phyloP scores from a whole-genome alignment of 2,113 vertebrate species.

The Neogobius melanostomus region DNA sequence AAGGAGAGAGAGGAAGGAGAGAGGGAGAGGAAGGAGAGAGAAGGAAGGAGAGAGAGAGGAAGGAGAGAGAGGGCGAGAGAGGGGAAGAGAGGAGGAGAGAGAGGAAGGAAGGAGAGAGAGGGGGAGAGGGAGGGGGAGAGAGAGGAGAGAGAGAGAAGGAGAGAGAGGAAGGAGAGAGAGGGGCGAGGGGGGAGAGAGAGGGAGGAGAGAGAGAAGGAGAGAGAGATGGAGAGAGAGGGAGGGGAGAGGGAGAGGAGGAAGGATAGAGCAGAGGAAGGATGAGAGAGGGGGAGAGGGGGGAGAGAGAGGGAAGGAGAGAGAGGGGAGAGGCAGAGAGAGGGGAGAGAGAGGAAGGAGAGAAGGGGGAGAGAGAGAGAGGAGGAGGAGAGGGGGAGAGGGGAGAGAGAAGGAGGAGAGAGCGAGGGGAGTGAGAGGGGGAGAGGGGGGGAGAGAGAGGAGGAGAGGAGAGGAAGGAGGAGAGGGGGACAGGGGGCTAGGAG shows the following conservation, averaged over 20 bases:
- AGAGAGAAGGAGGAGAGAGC: neutral
- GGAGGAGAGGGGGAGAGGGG: neutral
- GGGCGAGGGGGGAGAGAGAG: neutral
- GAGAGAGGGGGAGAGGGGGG: neutral
- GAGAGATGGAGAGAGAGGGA: neutral
- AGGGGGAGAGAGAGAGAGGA: too few species aligned
- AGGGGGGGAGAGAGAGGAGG: neutral
- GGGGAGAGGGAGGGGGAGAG: too few species aligned
- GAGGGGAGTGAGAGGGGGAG: neutral
- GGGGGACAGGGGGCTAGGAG: too few species aligned
- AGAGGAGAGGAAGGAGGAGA: neutral
- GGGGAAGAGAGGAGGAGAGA: too few species aligned
- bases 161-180: too few species aligned
- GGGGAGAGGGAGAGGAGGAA: neutral
- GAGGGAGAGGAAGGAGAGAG: too few species aligned
- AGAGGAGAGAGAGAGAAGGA: neutral
- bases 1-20: neutral
- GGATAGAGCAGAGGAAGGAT: neutral
- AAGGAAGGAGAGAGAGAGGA: too few species aligned
- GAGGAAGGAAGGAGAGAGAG: too few species aligned
- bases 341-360: too few species aligned
- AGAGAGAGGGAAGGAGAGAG: neutral
- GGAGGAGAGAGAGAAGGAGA: neutral
- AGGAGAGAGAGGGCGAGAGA: too few species aligned
- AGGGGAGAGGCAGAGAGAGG: neutral